Evolutionary conservation across 2,797 vertebrate genomes (phyloP), one percentile per base, ranked within the genome.

Genomic region (Pseudochirops cupreus): DNA sequence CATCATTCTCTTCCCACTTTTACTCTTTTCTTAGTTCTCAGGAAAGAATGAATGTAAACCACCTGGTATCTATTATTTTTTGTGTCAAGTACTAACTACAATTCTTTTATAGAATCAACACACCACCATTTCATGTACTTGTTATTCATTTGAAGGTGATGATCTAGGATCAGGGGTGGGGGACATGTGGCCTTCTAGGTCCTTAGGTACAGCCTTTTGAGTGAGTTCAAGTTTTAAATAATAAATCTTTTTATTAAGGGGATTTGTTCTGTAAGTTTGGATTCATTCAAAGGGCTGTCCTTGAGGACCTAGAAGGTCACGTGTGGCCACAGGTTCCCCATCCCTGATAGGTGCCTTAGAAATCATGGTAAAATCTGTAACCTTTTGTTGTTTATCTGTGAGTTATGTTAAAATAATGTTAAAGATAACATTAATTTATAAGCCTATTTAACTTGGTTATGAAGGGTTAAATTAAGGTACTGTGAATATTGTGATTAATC

Each of bases 71-170:
- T 92, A 90, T 94, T 94, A 95, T 98, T 97, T 50, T 28, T 46
- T 93, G 50, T 52, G 92, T 56, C 18, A 95, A 95, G 52, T 96
- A 74, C 58, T 89, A 94, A 93, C n/a, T 95, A 39, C 33, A 97
- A 96, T 97, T 95, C 95, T 96, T 97, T 97, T 94, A 59, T 96
- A 95, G n/a, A 95, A 94, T 95, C 90, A 96, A 9, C 58, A 56
- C 87, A 74, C 33, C 5, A 96, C 97, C 91, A 96, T 93, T 87
- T 94, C n/a, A 67, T 95, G 92, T 94, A 92, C 14, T 59, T 90
- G 95, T 16, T 87, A 93, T 62, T 93, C 91, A 1, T 28, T 18
- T 0, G 14, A 39, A 39, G 3, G 54, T 93, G 33, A 16, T 56
- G 54, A 28, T 56, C 12, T 94, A 89, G 50, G 54, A 29, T 28